phyloP scores from a whole-genome alignment of 2,797 vertebrate species.

The Melanotaenia maccullochi region DNA sequence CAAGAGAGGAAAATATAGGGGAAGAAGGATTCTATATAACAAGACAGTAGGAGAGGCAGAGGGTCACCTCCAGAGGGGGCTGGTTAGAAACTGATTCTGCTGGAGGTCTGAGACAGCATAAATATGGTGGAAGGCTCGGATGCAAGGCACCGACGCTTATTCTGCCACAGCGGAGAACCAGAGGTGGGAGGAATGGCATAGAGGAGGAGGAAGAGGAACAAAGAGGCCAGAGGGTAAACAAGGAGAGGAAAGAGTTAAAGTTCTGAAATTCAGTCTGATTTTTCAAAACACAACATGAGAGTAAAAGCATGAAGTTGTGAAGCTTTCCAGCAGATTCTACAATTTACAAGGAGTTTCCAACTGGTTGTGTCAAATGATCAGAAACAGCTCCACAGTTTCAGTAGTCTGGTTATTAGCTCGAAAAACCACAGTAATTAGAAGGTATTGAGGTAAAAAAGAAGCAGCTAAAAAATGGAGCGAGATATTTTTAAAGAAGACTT shows the following conservation, averaged over 20 bases:
- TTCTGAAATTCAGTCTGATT: constrained; percentile 1
- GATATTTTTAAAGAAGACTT: constrained; percentile 18
- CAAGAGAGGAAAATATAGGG: constrained; percentile 47
- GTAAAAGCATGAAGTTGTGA: background rate
- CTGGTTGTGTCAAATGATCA: background rate
- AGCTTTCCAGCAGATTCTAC: background rate
- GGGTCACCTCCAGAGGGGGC: constrained; percentile 72
- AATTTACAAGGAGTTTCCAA: background rate
- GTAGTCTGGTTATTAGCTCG: constrained; percentile 1
- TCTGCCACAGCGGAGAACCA: constrained; percentile 77
- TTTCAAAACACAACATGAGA: constrained; percentile 12
- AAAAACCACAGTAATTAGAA: background rate
- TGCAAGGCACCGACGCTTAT: constrained; percentile 93
- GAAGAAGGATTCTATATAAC: background rate
- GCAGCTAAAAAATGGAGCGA: constrained; percentile 61
- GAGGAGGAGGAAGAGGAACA: constrained; percentile 76
- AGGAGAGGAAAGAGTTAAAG: constrained; percentile 30
- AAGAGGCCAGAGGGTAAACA: constrained; percentile 42
- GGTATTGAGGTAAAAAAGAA: background rate
- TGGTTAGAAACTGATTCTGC: constrained; percentile 95
- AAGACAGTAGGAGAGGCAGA: constrained; percentile 44
- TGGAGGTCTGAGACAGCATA: constrained; percentile 99
- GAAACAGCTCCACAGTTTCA: background rate
- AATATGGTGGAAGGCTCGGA: constrained; percentile 99
- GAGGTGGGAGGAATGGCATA: constrained; percentile 21